Conservation (phyloP, 2,797 vertebrate species). For the Microtus agrestis region DNA sequence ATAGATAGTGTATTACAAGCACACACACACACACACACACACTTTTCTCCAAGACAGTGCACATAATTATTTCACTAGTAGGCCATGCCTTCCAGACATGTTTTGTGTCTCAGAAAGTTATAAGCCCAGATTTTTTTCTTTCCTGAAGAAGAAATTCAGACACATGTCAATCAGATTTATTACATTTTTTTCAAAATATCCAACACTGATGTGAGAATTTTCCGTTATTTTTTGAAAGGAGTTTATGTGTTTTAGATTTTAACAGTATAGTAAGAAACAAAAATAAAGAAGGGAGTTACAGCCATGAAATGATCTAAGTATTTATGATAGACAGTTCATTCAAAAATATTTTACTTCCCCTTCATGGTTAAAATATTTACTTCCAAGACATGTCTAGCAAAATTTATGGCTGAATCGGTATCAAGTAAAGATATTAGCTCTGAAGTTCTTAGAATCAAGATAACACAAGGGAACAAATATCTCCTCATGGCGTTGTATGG, state of each 20-base stretch:
- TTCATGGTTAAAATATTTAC: slow-evolving; percentile 45
- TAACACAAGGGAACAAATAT: not conserved
- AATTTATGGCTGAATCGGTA: not conserved
- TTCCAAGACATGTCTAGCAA: not conserved
- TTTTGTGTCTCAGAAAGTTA: slow-evolving; percentile 44
- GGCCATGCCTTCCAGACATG: not conserved
- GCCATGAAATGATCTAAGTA: not conserved
- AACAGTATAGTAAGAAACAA: slow-evolving; percentile 20
- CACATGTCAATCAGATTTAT: not conserved
- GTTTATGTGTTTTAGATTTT: slow-evolving; percentile 36
- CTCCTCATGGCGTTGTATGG: not conserved
- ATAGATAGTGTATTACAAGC: not conserved
- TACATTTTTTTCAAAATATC: slow-evolving; percentile 48
- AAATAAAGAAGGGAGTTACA: not conserved
- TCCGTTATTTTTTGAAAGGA: slow-evolving; percentile 40
- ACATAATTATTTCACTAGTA: slow-evolving; percentile 12
- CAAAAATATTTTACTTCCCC: not conserved
- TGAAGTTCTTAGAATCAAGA: slow-evolving; percentile 1
- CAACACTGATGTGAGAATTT: not conserved
- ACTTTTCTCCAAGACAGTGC: not conserved
- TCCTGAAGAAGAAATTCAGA: slow-evolving; percentile 55
- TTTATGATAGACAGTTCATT: not conserved
- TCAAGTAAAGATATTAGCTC: not conserved
- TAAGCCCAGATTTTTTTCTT: slow-evolving; percentile 41
- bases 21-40: not conserved